phyloP scores from a whole-genome alignment of 2,797 vertebrate genomes.

The Oryzias dopingdopingensis region DNA sequence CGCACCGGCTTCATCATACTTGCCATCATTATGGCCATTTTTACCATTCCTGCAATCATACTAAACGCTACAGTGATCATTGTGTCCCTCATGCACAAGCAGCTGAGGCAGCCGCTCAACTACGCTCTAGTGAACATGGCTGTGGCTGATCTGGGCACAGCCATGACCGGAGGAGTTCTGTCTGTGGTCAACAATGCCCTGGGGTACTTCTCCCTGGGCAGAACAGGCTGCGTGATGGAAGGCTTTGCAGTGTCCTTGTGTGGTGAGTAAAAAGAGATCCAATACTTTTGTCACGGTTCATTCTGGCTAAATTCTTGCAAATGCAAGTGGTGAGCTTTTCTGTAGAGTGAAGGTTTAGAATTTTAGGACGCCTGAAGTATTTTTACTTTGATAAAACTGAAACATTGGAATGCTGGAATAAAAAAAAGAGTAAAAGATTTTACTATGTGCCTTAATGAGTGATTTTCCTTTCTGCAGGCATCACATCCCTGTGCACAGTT shows the following conservation, averaged over 20 bases:
- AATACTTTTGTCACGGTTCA: too few species aligned
- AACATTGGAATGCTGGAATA: too few species aligned
- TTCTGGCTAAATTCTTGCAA: too few species aligned
- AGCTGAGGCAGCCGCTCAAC: slow-evolving; percentile 77
- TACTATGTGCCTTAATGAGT: background rate
- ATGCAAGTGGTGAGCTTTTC: too few species aligned
- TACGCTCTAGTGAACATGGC: slow-evolving; percentile 78
- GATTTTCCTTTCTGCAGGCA: slow-evolving; percentile 59
- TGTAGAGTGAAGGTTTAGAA: too few species aligned
- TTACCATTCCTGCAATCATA: slow-evolving; percentile 68
- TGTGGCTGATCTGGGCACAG: slow-evolving; percentile 72
- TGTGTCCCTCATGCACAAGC: slow-evolving; percentile 70
- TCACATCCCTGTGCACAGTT: slow-evolving; percentile 76
- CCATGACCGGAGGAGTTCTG: slow-evolving; percentile 69
- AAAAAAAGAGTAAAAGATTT: background rate
- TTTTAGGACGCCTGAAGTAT: too few species aligned
- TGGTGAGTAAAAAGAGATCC: slow-evolving; percentile 60
- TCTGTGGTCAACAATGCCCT: slow-evolving; percentile 74
- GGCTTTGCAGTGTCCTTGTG: slow-evolving; percentile 76
- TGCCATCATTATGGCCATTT: slow-evolving; percentile 70
- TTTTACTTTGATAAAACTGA: too few species aligned
- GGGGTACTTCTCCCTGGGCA: slow-evolving; percentile 73
- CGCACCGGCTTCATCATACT: slow-evolving; percentile 65
- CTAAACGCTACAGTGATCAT: slow-evolving; percentile 74
- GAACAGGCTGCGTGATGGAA: slow-evolving; percentile 75